Evolutionary conservation across 1,140 invertebrate genomes (phyloP).

Genomic region (Drosophila nasuta): DNA sequence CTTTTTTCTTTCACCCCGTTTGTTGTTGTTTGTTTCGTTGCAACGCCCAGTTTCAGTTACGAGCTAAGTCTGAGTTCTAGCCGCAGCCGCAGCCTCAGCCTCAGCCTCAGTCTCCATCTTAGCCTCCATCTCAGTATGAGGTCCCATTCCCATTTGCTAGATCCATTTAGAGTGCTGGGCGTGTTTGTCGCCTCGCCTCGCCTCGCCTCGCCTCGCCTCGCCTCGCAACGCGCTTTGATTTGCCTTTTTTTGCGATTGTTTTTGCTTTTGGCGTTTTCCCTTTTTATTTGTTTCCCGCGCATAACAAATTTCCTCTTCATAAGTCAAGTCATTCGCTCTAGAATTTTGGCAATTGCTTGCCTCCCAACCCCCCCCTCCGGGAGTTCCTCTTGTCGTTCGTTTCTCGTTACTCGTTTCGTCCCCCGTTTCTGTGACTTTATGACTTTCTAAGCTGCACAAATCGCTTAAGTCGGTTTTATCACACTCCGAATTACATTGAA

Average conservation of each 20-base stretch:
- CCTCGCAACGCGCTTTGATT: conserved; percentile 41
- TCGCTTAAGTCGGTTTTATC: conserved; percentile 48
- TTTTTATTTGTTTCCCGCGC: conserved; percentile 33
- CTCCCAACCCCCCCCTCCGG: background rate
- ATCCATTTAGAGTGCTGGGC: conserved; percentile 27
- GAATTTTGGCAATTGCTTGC: conserved; percentile 32
- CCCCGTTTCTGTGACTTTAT: conserved; percentile 24
- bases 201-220: conserved; percentile 38
- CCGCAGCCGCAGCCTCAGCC: background rate
- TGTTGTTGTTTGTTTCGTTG: conserved; percentile 26
- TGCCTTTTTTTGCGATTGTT: conserved; percentile 37
- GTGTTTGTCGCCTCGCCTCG: conserved; percentile 53
- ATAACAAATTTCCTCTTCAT: conserved; percentile 50
- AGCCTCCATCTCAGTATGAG: background rate
- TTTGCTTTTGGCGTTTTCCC: conserved; percentile 21
- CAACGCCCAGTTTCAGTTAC: conserved; percentile 41
- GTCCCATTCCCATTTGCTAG: conserved; percentile 4
- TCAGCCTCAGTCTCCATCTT: background rate
- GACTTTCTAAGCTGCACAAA: conserved; percentile 53
- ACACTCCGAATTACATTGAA: conserved; percentile 34
- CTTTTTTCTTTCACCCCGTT: conserved; percentile 9
- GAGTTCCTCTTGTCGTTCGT: no score
- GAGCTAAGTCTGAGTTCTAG: background rate
- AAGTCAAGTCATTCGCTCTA: conserved; percentile 47
- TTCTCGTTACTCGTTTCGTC: background rate